phyloP scores from a whole-genome alignment of 1,140 invertebrate genomes.

The Pseudomyrmex flavicornis region DNA sequence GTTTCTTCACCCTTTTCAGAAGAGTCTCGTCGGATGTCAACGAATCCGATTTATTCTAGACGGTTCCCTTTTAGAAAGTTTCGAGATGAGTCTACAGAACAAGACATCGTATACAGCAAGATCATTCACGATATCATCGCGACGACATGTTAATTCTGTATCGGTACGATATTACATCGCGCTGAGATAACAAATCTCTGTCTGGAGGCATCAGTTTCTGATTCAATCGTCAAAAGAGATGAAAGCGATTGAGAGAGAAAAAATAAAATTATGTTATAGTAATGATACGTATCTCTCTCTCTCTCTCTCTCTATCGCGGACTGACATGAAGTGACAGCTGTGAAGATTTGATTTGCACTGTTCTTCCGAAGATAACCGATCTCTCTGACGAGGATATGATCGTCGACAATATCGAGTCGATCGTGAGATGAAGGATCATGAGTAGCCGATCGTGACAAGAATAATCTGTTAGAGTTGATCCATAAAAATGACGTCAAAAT shows the following conservation, averaged over 20 bases:
- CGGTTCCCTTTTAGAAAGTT: slow-evolving; percentile 35
- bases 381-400: slow-evolving; percentile 6
- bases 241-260: not conserved
- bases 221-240: slow-evolving; percentile 12
- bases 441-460: not conserved
- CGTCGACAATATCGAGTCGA: not conserved
- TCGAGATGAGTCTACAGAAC: slow-evolving; percentile 1
- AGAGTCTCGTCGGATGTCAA: slow-evolving; percentile 11
- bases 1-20: slow-evolving; percentile 38
- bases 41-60: slow-evolving; percentile 1
- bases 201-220: not conserved
- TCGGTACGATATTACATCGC: not conserved
- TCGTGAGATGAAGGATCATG: not conserved
- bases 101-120: not conserved
- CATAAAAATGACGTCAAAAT: not conserved
- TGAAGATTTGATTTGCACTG: slow-evolving; percentile 1
- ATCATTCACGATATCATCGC: slow-evolving; percentile 1
- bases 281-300: slow-evolving; percentile 4
- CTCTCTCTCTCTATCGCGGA: not conserved
- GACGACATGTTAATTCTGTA: slow-evolving; percentile 9
- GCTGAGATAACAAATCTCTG: not conserved
- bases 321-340: slow-evolving; percentile 24
- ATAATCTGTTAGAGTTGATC: not conserved
- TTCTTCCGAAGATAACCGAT: slow-evolving; percentile 20
- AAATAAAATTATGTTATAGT: not conserved